Conservation (phyloP, 2,113 vertebrate genomes). For the rabbit (Oryctolagus cuniculus) region mOryCun1.1 NC_091449.1:43976001-43976500, state of each 20-base stretch:
- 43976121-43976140: not conserved
- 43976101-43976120: not conserved
- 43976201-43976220: not conserved
- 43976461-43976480: not conserved
- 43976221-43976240: not conserved
- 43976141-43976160: not conserved
- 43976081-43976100: not conserved
- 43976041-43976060: not conserved
- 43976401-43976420: not conserved
- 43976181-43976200: not conserved
- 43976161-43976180: not conserved
- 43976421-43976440: not conserved
- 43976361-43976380: not conserved
- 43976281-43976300: not conserved
- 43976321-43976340: not conserved
- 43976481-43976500: not conserved
- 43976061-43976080: not conserved
- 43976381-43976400: not conserved
- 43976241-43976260: conserved; percentile 22
- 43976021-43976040: not conserved
- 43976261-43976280: not conserved
- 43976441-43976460: not conserved
- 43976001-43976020: not conserved
- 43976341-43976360: not conserved
- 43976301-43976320: not conserved